phyloP scores from a whole-genome alignment of 2,797 vertebrate genomes.

The Garrulus glandarius region DNA sequence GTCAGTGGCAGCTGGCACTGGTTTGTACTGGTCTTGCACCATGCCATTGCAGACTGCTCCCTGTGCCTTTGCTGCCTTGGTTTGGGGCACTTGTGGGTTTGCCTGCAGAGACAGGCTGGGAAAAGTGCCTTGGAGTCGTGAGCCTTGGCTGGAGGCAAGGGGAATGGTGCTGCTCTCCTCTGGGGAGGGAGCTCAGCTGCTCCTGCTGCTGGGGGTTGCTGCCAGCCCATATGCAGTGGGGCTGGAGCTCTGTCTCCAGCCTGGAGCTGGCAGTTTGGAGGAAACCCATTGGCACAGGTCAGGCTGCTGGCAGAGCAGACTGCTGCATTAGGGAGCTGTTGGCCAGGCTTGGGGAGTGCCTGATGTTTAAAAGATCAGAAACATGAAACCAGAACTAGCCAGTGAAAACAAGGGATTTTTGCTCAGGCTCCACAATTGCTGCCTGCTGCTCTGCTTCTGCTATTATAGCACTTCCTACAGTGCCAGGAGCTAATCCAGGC shows the following conservation, averaged over 20 bases:
- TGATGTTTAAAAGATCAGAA: conserved; percentile 70
- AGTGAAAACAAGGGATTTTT: conserved; percentile 67
- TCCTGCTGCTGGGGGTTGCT: neutral
- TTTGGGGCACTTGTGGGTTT: neutral
- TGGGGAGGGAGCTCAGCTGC: neutral
- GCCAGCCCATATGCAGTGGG: neutral
- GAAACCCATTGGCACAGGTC: conserved; percentile 30
- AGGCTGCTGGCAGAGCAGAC: conserved; percentile 29
- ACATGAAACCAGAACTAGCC: conserved; percentile 69
- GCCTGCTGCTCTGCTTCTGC: conserved; percentile 68
- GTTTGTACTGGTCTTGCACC: neutral
- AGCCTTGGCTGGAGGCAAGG: neutral
- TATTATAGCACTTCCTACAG: conserved; percentile 57
- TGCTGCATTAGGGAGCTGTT: neutral
- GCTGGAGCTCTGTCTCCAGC: neutral
- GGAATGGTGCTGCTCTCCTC: neutral
- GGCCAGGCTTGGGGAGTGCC: conserved; percentile 14
- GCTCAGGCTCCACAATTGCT: conserved; percentile 63
- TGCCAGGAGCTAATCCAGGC: conserved; percentile 56
- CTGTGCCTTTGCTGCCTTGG: neutral
- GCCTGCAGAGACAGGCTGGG: neutral
- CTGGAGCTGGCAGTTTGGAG: conserved; percentile 14
- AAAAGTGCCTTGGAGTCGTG: neutral
- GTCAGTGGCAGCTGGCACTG: neutral
- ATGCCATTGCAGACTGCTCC: neutral